Evolutionary conservation across 2,888 invertebrate species (phyloP).

Genomic region (Eubasilissa splendida): DNA sequence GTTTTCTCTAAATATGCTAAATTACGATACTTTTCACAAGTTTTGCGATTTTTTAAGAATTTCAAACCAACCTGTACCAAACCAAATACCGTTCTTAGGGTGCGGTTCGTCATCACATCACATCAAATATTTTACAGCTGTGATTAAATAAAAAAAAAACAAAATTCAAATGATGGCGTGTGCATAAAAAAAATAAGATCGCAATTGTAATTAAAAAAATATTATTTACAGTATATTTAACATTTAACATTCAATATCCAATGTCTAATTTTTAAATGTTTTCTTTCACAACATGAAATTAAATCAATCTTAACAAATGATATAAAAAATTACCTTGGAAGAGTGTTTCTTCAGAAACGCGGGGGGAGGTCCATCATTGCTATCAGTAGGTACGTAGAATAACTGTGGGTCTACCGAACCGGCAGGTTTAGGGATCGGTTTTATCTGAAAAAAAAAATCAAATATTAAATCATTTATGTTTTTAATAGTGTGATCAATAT

Average conservation of each 20-base stretch:
- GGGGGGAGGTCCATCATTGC: slow-evolving; percentile 73
- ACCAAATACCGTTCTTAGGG: too few species aligned
- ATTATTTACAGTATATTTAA: neutral
- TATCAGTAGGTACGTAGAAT: slow-evolving; percentile 83
- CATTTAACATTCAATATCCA: neutral
- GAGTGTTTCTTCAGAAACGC: slow-evolving; percentile 65
- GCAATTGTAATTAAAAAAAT: neutral
- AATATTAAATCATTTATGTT: neutral
- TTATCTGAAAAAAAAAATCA: slow-evolving; percentile 72
- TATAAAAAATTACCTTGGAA: slow-evolving; percentile 37
- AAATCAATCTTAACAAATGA: neutral
- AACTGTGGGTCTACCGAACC: slow-evolving; percentile 84
- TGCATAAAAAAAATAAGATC: too few species aligned
- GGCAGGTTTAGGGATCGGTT: slow-evolving; percentile 84
- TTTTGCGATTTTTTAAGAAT: too few species aligned
- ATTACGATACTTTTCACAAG: too few species aligned
- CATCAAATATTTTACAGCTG: too few species aligned
- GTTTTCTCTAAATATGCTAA: too few species aligned
- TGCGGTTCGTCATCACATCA: too few species aligned
- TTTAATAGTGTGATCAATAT: neutral
- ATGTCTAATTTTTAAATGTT: neutral
- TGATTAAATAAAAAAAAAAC: too few species aligned
- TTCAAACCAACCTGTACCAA: too few species aligned
- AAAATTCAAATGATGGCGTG: too few species aligned
- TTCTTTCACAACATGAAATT: neutral